A percentile compares a stretch with the other conserved stretches of the same genome.
These are phyloP conservation scores for Callyntrura sp. DNA, from an alignment of 2,888 invertebrate genomes.

Conservation along the genomic window DNA sequence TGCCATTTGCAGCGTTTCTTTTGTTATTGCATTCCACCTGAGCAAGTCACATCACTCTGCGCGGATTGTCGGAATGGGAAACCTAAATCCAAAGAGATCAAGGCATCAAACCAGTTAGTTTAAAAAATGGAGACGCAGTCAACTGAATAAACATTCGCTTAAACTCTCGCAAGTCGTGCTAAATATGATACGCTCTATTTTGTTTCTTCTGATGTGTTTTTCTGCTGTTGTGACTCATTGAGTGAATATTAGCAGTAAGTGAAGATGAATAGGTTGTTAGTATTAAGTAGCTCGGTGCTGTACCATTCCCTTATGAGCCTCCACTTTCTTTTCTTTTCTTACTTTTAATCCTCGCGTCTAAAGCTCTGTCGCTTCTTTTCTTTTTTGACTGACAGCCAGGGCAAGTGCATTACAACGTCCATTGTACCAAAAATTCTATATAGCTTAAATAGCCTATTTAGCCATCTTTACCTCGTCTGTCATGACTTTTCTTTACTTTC, in stretches of 20 bases:
- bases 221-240: slow-evolving; percentile 16
- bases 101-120: slow-evolving; percentile 29
- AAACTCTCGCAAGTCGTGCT: background rate
- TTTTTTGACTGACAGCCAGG: background rate
- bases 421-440: no score
- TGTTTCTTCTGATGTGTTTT: slow-evolving; percentile 13
- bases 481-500: no score
- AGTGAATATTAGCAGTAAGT: slow-evolving; percentile 24
- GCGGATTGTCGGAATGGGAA: slow-evolving; percentile 26
- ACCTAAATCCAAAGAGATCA: background rate
- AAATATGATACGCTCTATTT: slow-evolving; percentile 18
- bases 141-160: slow-evolving; percentile 10
- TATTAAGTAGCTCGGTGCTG: slow-evolving; percentile 25
- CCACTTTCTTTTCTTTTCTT: background rate
- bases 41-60: background rate
- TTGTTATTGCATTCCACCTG: background rate
- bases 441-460: background rate
- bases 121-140: background rate
- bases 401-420: background rate
- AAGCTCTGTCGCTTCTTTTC: background rate
- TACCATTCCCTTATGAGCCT: slow-evolving; percentile 18
- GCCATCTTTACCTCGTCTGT: no score
- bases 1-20: background rate
- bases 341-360: slow-evolving; percentile 9
- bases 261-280: slow-evolving; percentile 33